Base-by-base conservation (phyloP, 2,888 invertebrate species). In the Cecidostiba fungosa region DNA sequence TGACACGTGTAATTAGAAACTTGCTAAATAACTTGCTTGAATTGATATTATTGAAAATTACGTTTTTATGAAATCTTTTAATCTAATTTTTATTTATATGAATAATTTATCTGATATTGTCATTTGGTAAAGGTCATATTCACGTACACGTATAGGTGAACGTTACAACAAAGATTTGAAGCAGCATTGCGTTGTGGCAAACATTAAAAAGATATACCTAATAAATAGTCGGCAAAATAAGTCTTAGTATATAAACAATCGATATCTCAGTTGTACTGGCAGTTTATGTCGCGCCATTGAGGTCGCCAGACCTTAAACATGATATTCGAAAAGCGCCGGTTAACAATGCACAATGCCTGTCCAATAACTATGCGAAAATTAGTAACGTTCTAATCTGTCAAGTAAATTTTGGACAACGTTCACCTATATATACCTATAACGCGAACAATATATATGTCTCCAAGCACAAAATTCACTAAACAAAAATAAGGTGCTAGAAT, bases 401-500 rank as follows among this genome's bases (percentile, higher is more conserved):
- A 29, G 4, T 26, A 29, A 26, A 4, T 16, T 3, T 62, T 66
- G 16, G 32, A 26, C 36, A 74, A 80, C 70, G 47, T 85, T 70
- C 47, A 70, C 70, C 43, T 84, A 69, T 39, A 26, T 84, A 69
- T 39, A 26, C 74, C 59, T 19, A 19, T 19, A 50, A 50, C 39
- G 36, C 73, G 59, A 26, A 59, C 26, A 59, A 59, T 23, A 23
- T 4, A 16, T 6, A 26, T 66, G 29, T 66, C 26, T 74, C 43
- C 19, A 59, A 84, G n/a, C 47, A 79, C 39, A 54, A 54, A 85
- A 86, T 74, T 76, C 72, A 74, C 14, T 74, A 72, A 85, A 87
- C 84, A 78, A 84, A 85, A 77, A n/a, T 83, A 84, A 86, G 87
- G 86, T 89, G 89, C 89, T 88, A 89, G 87, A 66, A 66, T 66